These are phyloP conservation scores for Caenorhabditis inopinata DNA, from an alignment of 1,140 invertebrate genomes.

Conservation along the genomic window DNA sequence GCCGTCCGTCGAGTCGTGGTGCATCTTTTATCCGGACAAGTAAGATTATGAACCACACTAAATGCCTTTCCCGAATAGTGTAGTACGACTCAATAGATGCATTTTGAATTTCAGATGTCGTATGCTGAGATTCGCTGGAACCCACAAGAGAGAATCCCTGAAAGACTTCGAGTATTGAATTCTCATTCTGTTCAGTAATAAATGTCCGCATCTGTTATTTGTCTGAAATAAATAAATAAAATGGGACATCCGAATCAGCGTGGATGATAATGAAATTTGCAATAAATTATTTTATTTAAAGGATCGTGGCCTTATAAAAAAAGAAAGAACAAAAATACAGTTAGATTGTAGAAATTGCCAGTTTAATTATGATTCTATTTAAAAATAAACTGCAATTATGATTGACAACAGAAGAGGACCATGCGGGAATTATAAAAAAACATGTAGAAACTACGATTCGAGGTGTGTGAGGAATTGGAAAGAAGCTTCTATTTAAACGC, in stretches of 20 bases:
- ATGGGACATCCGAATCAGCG: too few relatives aligned
- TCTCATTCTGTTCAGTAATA: neutral
- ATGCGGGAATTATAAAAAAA: neutral
- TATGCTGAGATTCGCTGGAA: conserved; percentile 18
- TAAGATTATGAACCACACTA: neutral
- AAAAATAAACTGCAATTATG: conserved; percentile 1
- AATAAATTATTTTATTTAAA: conserved; percentile 32
- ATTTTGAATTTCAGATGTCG: conserved; percentile 15
- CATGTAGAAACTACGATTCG: neutral
- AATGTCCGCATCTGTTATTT: too few relatives aligned
- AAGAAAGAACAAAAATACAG: conserved; percentile 1
- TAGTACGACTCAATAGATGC: too few relatives aligned
- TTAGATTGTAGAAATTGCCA: conserved; percentile 8
- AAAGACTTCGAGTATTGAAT: neutral
- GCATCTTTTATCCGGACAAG: conserved; percentile 38
- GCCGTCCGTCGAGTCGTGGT: conserved; percentile 39
- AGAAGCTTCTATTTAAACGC: neutral
- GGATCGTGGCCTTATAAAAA: neutral
- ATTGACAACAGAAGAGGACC: neutral
- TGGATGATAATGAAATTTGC: neutral
- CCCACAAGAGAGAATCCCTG: neutral
- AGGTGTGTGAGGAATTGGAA: neutral
- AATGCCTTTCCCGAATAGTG: neutral
- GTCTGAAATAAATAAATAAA: too few relatives aligned
- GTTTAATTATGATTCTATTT: conserved; percentile 18